A percentile compares a stretch with the other conserved stretches of the same genome.
phyloP scores from a whole-genome alignment of 2,888 invertebrate genomes.

The Eretmocerus hayati region DNA sequence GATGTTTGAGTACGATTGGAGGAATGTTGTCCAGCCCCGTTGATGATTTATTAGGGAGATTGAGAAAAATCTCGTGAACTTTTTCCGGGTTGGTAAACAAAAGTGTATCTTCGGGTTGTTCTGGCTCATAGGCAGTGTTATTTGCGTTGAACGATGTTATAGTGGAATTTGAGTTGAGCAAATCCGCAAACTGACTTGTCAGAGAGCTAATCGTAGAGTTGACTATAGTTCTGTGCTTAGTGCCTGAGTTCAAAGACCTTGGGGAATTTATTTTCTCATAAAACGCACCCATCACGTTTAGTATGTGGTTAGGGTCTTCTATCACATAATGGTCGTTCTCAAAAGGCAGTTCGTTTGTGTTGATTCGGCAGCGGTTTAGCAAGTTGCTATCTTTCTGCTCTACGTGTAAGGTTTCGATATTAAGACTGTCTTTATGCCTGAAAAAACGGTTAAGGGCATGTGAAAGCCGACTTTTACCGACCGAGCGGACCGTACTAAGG shows the following conservation, averaged over 20 bases:
- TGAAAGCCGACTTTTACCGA: too few relatives aligned
- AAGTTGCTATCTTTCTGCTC: background rate
- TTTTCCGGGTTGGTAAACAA: background rate
- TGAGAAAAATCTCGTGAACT: too few relatives aligned
- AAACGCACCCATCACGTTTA: background rate
- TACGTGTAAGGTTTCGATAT: background rate
- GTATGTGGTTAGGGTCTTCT: background rate
- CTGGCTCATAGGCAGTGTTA: background rate
- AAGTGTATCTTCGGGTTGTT: background rate
- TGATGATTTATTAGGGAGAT: background rate
- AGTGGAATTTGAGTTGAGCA: background rate
- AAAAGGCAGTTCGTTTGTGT: background rate
- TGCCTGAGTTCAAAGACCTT: background rate
- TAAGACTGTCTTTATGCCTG: background rate
- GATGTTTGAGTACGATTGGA: background rate
- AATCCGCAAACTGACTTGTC: background rate
- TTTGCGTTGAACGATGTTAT: background rate
- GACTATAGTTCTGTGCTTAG: background rate
- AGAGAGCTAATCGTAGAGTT: background rate
- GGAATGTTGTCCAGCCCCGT: background rate
- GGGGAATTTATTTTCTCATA: background rate
- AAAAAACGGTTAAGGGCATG: constrained; percentile 1
- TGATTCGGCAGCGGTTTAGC: too few relatives aligned
- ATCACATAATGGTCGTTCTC: background rate
- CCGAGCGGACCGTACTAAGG: too few relatives aligned